phyloP scores from a whole-genome alignment of 2,888 invertebrate genomes.

The Rhagophthalmus giganteus region DNA sequence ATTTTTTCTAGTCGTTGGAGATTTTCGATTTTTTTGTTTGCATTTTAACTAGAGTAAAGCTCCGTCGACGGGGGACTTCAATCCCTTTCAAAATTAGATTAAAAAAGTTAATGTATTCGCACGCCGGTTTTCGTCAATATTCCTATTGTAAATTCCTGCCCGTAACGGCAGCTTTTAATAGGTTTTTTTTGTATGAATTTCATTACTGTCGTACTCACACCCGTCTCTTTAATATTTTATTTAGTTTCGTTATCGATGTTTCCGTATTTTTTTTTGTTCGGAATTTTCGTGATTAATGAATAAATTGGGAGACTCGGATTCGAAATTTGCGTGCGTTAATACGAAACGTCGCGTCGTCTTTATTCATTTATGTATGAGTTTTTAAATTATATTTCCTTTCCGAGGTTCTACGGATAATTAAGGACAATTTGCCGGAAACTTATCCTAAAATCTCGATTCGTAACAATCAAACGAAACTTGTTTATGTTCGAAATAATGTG shows the following conservation, averaged over 20 bases:
- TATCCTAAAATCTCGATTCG: no score
- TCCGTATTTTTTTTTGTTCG: background rate
- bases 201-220: slow-evolving; percentile 13
- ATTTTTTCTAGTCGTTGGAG: no score
- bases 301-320: slow-evolving; percentile 2
- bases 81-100: slow-evolving; percentile 22
- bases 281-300: slow-evolving; percentile 15
- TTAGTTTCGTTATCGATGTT: slow-evolving; percentile 19
- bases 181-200: slow-evolving; percentile 15
- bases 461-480: background rate
- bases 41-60: slow-evolving; percentile 15
- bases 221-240: slow-evolving; percentile 9
- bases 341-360: slow-evolving; percentile 1
- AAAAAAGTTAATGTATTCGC: slow-evolving; percentile 22
- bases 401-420: background rate
- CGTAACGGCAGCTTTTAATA: slow-evolving; percentile 16
- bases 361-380: slow-evolving; percentile 9
- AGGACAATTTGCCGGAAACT: background rate
- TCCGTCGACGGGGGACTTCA: slow-evolving; percentile 6
- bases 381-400: background rate
- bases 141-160: slow-evolving; percentile 18
- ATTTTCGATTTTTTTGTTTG: slow-evolving; percentile 10
- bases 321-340: slow-evolving; percentile 7
- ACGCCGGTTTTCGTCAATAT: slow-evolving; percentile 15
- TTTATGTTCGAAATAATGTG: background rate